Conservation (phyloP, 2,113 vertebrate genomes). For the Pachycephala philippinensis region DNA sequence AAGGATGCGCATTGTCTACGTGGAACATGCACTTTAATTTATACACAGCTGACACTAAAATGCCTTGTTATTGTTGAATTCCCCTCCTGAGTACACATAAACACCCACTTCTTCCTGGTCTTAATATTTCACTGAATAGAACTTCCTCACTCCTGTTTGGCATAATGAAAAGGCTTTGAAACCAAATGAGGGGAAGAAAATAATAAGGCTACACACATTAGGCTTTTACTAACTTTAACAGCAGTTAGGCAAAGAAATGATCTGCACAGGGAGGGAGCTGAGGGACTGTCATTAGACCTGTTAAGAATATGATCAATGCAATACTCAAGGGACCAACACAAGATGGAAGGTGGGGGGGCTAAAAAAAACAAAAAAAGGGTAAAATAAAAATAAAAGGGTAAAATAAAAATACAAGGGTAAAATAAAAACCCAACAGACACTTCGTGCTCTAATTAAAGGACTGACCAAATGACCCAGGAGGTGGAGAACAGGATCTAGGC, state of each 20-base stretch:
- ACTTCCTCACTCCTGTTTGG: not conserved
- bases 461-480: not conserved
- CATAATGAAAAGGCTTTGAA: conserved; percentile 3
- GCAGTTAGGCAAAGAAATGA: conserved; percentile 16
- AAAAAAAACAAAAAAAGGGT: not conserved
- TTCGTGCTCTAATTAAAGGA: not conserved
- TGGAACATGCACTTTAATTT: not conserved
- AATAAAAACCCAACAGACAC: not conserved
- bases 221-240: conserved; percentile 6
- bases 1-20: not conserved
- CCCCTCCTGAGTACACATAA: not conserved
- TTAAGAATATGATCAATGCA: not conserved
- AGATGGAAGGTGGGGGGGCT: not conserved
- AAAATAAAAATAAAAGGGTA: too few relatives aligned
- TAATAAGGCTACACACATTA: not conserved
- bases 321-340: not conserved
- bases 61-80: not conserved
- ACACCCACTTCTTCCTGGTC: not conserved
- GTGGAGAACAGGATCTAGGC: not conserved
- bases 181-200: conserved; percentile 36
- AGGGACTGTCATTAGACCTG: not conserved
- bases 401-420: not conserved
- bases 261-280: not conserved
- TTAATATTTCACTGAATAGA: not conserved
- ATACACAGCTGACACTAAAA: not conserved